A percentile compares a stretch with the other conserved stretches of the same genome.
Conservation (phyloP, 2,113 vertebrate species). For the Corvus moneduloides region DNA sequence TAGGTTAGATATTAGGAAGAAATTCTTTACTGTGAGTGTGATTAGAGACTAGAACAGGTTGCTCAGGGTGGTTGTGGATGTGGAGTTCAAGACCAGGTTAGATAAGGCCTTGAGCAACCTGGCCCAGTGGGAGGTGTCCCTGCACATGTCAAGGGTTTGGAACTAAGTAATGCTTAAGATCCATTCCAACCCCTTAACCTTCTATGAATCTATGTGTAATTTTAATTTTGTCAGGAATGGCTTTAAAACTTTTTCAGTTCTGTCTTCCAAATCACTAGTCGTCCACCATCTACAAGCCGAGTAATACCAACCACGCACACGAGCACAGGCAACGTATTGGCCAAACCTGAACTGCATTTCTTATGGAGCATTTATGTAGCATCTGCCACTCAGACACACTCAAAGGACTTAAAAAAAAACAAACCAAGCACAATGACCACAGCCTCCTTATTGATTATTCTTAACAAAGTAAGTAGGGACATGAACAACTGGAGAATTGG, state of each 20-base stretch:
- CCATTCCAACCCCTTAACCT: background rate
- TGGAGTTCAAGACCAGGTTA: background rate
- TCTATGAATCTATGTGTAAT: background rate
- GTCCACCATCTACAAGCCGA: background rate
- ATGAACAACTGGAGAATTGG: background rate
- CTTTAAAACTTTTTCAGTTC: background rate
- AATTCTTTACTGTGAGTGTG: background rate
- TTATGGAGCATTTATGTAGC: background rate
- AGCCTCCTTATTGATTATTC: background rate
- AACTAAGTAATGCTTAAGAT: background rate
- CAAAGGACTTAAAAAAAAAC: background rate
- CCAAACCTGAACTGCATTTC: background rate
- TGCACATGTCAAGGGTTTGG: too few relatives aligned
- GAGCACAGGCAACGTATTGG: background rate
- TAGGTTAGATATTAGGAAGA: background rate
- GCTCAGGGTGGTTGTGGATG: background rate
- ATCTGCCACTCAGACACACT: background rate
- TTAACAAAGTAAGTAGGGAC: background rate
- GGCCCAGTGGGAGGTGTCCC: background rate
- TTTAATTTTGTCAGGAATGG: background rate
- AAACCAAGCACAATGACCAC: too few relatives aligned
- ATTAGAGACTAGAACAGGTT: background rate
- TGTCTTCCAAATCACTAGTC: background rate
- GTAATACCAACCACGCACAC: background rate
- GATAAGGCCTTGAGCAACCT: background rate